Evolutionary conservation across 2,888 invertebrate species (phyloP).

Genomic region (Trisateles emortualis): DNA sequence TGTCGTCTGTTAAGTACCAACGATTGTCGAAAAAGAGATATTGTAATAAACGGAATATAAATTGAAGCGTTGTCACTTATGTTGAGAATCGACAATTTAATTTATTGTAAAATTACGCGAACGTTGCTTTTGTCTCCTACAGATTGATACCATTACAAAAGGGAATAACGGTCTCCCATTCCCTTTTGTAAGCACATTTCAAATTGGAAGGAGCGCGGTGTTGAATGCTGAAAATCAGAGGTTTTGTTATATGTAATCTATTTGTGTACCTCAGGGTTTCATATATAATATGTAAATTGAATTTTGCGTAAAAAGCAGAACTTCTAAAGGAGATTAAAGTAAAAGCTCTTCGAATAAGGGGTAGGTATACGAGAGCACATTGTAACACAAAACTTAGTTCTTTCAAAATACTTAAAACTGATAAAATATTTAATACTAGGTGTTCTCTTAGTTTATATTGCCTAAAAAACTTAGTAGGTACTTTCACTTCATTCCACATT

Average conservation of each 20-base stretch:
- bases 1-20: not conserved
- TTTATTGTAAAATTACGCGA: slow-evolving; percentile 41
- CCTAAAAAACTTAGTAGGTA: no score
- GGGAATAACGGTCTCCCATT: slow-evolving; percentile 41
- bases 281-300: slow-evolving; percentile 17
- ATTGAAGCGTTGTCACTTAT: slow-evolving; percentile 30
- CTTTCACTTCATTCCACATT: no score
- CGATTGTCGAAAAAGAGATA: slow-evolving; percentile 19
- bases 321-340: not conserved
- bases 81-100: slow-evolving; percentile 41
- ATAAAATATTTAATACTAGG: no score
- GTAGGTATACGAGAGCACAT: not conserved
- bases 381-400: not conserved
- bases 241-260: slow-evolving; percentile 36
- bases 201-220: slow-evolving; percentile 44
- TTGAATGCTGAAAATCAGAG: slow-evolving; percentile 44
- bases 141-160: slow-evolving; percentile 48
- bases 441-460: no score
- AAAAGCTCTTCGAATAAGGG: not conserved
- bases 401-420: no score
- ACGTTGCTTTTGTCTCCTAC: slow-evolving; percentile 43
- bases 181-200: slow-evolving; percentile 52
- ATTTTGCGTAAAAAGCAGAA: slow-evolving; percentile 8
- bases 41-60: slow-evolving; percentile 27
- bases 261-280: slow-evolving; percentile 29